Evolutionary conservation across 2,113 vertebrate species (phyloP).

Genomic region (Struthidea cinerea): DNA sequence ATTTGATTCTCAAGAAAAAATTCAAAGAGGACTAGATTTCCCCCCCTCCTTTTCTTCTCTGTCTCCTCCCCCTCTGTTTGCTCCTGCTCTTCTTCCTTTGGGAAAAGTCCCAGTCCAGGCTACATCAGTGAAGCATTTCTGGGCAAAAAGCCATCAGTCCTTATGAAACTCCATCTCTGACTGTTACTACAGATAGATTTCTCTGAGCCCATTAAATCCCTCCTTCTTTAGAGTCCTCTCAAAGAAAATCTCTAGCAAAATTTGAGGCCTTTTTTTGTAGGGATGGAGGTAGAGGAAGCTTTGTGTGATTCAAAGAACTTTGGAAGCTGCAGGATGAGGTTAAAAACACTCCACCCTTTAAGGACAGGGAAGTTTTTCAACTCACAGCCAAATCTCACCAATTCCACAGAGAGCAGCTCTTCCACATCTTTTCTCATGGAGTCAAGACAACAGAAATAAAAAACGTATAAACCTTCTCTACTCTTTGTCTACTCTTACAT

Average conservation of each 20-base stretch:
- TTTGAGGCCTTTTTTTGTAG: not conserved
- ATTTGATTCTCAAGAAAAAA: not conserved
- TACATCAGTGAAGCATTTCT: slow-evolving; percentile 24
- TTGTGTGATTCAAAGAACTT: not conserved
- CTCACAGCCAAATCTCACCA: not conserved
- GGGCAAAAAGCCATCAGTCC: slow-evolving; percentile 34
- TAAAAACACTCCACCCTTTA: not conserved
- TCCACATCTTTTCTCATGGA: not conserved
- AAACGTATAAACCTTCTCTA: not conserved
- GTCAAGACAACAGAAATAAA: not conserved
- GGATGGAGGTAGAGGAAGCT: not conserved
- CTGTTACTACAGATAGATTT: not conserved
- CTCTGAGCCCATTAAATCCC: not conserved
- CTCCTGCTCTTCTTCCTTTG: not conserved
- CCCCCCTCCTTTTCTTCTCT: not conserved
- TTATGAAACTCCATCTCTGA: not conserved
- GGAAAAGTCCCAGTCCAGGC: slow-evolving; percentile 23
- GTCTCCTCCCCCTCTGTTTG: not conserved
- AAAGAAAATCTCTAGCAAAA: not conserved
- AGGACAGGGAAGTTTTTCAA: not conserved
- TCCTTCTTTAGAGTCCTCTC: not conserved
- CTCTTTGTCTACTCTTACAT: not conserved
- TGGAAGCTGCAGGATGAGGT: not conserved
- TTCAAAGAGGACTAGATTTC: not conserved
- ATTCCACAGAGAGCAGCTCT: not conserved